Evolutionary conservation across 2,888 invertebrate species (phyloP).

Genomic region (Leptopilina syphax): DNA sequence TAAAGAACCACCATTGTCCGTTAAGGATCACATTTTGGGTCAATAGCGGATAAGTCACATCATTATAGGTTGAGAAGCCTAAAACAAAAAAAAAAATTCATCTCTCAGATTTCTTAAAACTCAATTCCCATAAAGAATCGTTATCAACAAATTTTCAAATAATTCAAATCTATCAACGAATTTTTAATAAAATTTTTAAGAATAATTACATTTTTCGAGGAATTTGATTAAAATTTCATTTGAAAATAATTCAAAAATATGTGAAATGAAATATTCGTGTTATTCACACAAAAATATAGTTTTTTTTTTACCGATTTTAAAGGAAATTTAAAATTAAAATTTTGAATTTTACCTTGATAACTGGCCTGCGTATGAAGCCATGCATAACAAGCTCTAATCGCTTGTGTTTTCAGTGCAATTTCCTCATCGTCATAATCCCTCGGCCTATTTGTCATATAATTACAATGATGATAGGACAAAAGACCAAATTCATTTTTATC

Average conservation of each 20-base stretch:
- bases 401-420: conserved; percentile 86
- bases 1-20: conserved; percentile 91
- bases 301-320: no score
- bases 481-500: conserved; percentile 87
- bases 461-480: conserved; percentile 85
- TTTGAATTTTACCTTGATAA: conserved; percentile 80
- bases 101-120: no score
- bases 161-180: no score
- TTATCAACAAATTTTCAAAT: no score
- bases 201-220: no score
- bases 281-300: no score
- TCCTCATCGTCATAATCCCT: conserved; percentile 79
- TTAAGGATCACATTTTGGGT: conserved; percentile 94
- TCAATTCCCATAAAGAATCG: background rate
- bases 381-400: conserved; percentile 87
- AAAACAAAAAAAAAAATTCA: conserved; percentile 31
- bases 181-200: no score
- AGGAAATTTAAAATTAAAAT: no score
- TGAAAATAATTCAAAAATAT: no score
- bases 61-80: conserved; percentile 93
- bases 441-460: conserved; percentile 79
- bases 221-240: no score
- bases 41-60: conserved; percentile 92
- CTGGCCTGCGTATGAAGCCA: conserved; percentile 89
- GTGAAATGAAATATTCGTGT: no score